Evolutionary conservation across 2,113 vertebrate genomes (phyloP).

Genomic region (Oncorhynchus tshawytscha): DNA sequence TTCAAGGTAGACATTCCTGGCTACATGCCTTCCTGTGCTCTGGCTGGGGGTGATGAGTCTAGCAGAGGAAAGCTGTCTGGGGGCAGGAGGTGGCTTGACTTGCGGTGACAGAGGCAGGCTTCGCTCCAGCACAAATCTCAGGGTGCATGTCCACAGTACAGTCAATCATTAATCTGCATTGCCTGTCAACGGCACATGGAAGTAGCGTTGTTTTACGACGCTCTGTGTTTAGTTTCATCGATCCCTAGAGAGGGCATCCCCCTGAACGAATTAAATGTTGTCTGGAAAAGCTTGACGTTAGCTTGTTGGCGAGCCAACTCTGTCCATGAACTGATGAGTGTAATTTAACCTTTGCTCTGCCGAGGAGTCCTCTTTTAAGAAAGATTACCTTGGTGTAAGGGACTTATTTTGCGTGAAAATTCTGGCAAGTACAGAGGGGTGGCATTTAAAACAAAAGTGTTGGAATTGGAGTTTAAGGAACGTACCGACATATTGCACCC

Average conservation of each 20-base stretch:
- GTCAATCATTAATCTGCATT: constrained; percentile 29
- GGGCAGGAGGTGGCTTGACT: constrained; percentile 36
- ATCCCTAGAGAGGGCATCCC: neutral
- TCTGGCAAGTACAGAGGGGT: neutral
- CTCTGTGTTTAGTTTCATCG: constrained; percentile 22
- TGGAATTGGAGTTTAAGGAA: neutral
- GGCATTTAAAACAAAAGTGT: too few relatives aligned
- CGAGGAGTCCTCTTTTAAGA: constrained; percentile 13
- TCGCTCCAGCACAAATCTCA: neutral
- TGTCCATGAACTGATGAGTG: too few relatives aligned
- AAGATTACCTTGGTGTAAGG: neutral
- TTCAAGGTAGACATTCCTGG: constrained; percentile 23
- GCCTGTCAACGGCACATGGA: constrained; percentile 25
- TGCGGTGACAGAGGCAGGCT: constrained; percentile 22
- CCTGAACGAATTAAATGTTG: neutral
- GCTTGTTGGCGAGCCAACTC: constrained; percentile 17
- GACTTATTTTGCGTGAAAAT: neutral
- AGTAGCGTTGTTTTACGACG: constrained; percentile 22
- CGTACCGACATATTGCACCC: constrained; percentile 80
- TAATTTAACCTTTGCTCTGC: constrained; percentile 19
- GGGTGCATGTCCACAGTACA: neutral
- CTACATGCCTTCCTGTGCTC: constrained; percentile 18
- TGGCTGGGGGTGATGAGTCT: constrained; percentile 37
- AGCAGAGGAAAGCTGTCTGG: constrained; percentile 36
- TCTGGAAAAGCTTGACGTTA: constrained; percentile 18